These are phyloP conservation scores for Chironomus tepperi DNA, from an alignment of 1,140 invertebrate genomes.

Conservation along the genomic window DNA sequence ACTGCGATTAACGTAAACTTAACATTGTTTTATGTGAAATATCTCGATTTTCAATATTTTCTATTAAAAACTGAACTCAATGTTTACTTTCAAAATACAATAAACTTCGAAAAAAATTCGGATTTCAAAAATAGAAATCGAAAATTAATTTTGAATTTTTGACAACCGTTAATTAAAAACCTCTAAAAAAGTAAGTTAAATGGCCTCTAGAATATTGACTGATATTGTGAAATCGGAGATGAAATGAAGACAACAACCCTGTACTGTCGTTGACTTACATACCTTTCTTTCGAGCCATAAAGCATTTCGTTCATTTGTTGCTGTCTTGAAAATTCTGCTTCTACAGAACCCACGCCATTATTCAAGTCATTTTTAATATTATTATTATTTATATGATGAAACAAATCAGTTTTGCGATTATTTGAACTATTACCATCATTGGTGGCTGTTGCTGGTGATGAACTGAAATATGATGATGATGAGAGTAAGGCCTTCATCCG, in stretches of 20 bases:
- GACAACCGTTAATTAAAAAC: too few species aligned
- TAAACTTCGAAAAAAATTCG: too few species aligned
- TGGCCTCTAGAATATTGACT: not conserved
- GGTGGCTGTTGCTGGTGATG: not conserved
- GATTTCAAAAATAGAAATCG: too few species aligned
- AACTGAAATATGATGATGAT: not conserved
- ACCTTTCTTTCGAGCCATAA: constrained; percentile 14
- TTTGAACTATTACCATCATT: not conserved
- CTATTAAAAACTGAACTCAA: too few species aligned
- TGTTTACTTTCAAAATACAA: too few species aligned
- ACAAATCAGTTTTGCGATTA: constrained; percentile 15
- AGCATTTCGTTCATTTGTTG: not conserved
- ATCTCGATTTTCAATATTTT: too few species aligned
- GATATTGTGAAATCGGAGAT: not conserved
- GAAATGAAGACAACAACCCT: not conserved
- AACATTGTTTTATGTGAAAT: too few species aligned
- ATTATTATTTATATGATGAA: constrained; percentile 11
- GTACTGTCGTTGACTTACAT: not conserved
- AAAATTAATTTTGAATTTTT: too few species aligned
- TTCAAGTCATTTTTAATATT: not conserved
- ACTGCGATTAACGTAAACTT: too few species aligned
- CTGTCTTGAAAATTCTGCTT: not conserved
- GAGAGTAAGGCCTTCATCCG: constrained; percentile 12
- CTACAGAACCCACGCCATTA: not conserved
- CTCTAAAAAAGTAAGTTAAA: too few species aligned